Base-by-base conservation (phyloP, 2,113 vertebrate genomes). In the Callipepla californica region DNA sequence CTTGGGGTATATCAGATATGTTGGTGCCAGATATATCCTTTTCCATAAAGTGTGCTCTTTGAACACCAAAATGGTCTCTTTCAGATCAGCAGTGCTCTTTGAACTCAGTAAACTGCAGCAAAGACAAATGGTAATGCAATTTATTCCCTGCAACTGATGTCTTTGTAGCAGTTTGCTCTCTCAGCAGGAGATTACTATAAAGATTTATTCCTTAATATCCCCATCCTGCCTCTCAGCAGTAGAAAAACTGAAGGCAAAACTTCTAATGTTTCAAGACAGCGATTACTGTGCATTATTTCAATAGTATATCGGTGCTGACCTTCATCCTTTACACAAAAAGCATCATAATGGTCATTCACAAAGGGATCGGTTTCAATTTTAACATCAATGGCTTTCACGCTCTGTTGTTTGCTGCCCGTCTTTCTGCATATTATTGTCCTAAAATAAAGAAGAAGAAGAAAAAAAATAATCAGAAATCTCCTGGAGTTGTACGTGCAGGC, bases 281-380 rank as follows among this genome's bases (percentile, higher is more conserved):
- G 7, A 70, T 80, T 59, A 91, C 36, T 92, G 70, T 83, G 67
- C 23, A 53, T 88, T 92, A 78, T 84, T 61, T 85, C 67, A 85
- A 73, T 70, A 81, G 61, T 26, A 32, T 51, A 86, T 93, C 63
- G 80, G 23, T 94, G 92, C 98, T 98, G 92, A 99, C 99, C 99
- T 98, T 97, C 98, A 91, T 99, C 98, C 97, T 98, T 99, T 88
- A 99, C 96, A 93, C 99, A 99, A 97, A 99, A 98, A 70, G 98
- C 98, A 48, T 95, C 96, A 96, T 98, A 96, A 58, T 92, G 94
- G 70, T 96, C 91, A 57, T 94, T 90, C 13, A 98, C 97, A 81
- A 96, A 97, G 8, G 98, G 98, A 57, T 67, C 75, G 68, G 98
- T 98, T 93, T 99, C 98, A 89, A 98, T 97, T 91, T 93, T 98